Base-by-base conservation (phyloP, 2,888 invertebrate species). In the Nysson spinosus region DNA sequence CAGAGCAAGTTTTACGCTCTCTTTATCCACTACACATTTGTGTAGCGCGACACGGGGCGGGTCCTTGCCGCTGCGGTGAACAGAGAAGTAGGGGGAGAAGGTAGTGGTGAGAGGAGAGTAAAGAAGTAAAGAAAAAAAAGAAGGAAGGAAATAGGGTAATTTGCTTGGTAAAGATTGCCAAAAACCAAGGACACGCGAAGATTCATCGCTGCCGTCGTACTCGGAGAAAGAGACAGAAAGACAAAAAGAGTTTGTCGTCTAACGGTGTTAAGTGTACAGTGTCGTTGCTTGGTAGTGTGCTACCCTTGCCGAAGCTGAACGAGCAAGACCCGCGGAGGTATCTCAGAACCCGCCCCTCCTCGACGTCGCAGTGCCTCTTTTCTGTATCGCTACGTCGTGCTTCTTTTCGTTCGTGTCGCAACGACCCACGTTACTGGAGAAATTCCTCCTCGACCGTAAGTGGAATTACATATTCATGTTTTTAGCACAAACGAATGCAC, bases 1-100 rank as follows among this genome's bases (percentile, higher is more conserved):
- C 84, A 85, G 79, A 85, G 84, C 80, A 83, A 83, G 77, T 84
- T 85, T 75, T 85, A 85, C 77, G 85, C 85, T 77, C 85, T 85
- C 68, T 85, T 85, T 76, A 85, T 85, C 72, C 85, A 83, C 80
- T 85, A 85, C 81, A 85, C 85, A 35, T 85, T 85, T 66, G 85
- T 83, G 78, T 86, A 85, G 85, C 76, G 80, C 81, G 82, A 82
- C 78, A 80, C 81, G 82, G 83, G 82, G 77, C 82, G 83, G 83
- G 82, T 83, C 82, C 77, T 79, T 78, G 72, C 69, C 75, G 72
- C 71, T 68, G 79, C 75, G 75, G 77, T 68, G 72, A 78, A 60
- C 69, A 67, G 46, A 16, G 43, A 12, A 50, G 37, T 6, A 16
- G 52, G 39, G 37, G 44, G 54, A 42, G 44, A 16, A 39, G 17